Conservation (phyloP, 2,797 vertebrate species). For the Delichon dasypus region DNA sequence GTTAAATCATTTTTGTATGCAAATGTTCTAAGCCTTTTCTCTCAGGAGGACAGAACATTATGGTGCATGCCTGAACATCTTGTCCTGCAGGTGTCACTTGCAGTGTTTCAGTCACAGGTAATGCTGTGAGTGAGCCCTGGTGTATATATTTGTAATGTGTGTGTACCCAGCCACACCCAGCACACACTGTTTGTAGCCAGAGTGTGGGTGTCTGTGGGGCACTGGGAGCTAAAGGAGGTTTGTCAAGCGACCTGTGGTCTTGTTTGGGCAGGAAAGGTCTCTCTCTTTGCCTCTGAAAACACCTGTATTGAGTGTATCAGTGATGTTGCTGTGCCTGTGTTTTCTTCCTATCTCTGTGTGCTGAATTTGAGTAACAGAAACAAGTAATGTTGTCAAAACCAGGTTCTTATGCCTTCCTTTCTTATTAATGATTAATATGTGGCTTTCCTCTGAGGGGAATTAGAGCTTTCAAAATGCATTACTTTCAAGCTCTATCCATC, state of each 20-base stretch:
- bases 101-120: neutral
- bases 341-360: neutral
- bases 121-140: too few species aligned
- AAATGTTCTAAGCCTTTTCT: neutral
- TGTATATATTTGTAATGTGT: accelerated
- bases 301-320: neutral
- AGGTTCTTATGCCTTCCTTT: neutral
- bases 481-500: slow-evolving; percentile 6
- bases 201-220: neutral
- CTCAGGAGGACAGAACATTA: neutral
- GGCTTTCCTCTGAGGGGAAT: slow-evolving; percentile 50
- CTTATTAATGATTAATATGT: slow-evolving; percentile 49
- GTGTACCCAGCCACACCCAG: neutral
- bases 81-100: neutral
- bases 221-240: accelerated
- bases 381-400: neutral
- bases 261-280: neutral
- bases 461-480: slow-evolving; percentile 51
- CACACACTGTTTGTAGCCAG: accelerated
- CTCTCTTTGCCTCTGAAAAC: neutral
- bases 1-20: neutral
- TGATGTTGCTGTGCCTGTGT: neutral
- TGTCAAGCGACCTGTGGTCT: neutral
- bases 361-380: neutral
- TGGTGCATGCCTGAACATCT: accelerated